Evolutionary conservation across 1,140 invertebrate genomes (phyloP).

Genomic region (Melipona quadrifasciata): DNA sequence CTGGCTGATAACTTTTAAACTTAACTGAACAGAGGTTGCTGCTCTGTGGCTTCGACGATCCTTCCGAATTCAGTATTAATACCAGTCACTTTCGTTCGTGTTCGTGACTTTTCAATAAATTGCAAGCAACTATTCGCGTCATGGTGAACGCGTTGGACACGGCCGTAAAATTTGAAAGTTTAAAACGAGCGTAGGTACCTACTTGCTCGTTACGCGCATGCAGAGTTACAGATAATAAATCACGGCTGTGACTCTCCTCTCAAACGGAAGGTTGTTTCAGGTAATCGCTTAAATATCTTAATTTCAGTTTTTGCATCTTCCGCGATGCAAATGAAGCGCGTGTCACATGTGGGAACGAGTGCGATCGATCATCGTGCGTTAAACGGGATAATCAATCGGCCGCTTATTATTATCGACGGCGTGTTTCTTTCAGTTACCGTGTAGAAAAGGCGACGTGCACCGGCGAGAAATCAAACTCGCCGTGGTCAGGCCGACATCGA

Average conservation of each 20-base stretch:
- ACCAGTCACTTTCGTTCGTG: no score
- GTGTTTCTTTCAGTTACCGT: not conserved
- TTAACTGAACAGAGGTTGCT: no score
- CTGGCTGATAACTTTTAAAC: no score
- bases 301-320: not conserved
- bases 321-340: not conserved
- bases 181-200: no score
- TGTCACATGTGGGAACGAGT: not conserved
- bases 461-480: constrained; percentile 26
- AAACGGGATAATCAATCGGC: constrained; percentile 17
- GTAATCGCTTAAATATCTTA: not conserved
- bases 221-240: not conserved
- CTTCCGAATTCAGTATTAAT: no score
- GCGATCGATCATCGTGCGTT: constrained; percentile 5
- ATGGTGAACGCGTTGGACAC: no score
- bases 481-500: constrained; percentile 22
- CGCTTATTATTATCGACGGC: constrained; percentile 21
- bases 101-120: no score
- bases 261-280: not conserved
- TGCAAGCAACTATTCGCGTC: no score
- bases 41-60: no score
- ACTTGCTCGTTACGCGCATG: not conserved
- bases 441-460: not conserved
- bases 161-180: no score
- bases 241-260: no score